Base-by-base conservation (phyloP, 2,888 invertebrate species). In the Phalera bucephala region DNA sequence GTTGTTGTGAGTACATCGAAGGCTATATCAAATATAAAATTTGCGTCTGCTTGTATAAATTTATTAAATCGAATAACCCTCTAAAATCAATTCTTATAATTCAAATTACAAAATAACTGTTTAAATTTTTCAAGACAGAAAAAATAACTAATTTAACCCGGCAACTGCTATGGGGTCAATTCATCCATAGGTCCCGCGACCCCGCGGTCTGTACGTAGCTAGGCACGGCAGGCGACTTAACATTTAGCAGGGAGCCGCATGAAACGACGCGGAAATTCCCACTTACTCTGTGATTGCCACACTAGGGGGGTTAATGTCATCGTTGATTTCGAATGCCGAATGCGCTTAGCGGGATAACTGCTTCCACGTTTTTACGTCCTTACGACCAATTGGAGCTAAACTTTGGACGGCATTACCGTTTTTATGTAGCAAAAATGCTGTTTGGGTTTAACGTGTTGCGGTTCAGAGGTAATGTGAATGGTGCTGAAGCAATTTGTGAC, bases 261-360 rank as follows among this genome's bases (percentile, higher is more conserved):
- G 82, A 82, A 86, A 87, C 86, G 86, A 82, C 74, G 85, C 86
- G 86, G 85, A 86, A 86, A 86, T 85, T 80, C 82, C 84, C 86
- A 86, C 85, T 86, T 85, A 86, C 78, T 81, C 80, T 69, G 78
- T 86, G 86, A 86, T 86, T 86, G 85, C 86, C 84, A 84, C 86
- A 85, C 84, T 86, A 84, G 81, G 80, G 77, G 80, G 81, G 80
- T 77, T 84, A 85, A 86, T 85, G 83, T 81, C 79, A 80, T 83
- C 83, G 85, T 82, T 83, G 83, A 84, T 85, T 82, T 78, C 77
- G 76, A 82, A 83, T 73, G 75, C 80, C 78, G 79, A 82, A 82
- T 80, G 80, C 79, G 79, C 79, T 81, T 79, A 74, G 67, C 68
- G 55, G 75, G 65, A 72, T 80, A 75, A 79, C 72, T 65, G 69